Conservation (phyloP, 2,797 vertebrate genomes). For the Sebastes iracundus region DNA sequence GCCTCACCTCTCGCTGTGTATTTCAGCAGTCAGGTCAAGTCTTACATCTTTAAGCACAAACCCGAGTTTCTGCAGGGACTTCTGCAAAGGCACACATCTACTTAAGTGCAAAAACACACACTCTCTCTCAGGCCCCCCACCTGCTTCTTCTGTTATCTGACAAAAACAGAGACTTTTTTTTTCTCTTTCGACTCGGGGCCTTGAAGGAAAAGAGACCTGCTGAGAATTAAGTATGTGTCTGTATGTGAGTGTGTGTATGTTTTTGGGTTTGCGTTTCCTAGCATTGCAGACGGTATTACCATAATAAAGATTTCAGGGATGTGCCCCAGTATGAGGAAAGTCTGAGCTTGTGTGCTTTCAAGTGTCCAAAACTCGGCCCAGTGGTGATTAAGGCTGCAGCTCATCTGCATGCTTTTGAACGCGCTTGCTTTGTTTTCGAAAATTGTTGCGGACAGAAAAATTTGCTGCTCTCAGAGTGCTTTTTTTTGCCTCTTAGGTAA, state of each 20-base stretch:
- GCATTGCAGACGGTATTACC: constrained; percentile 38
- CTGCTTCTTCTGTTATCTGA: constrained; percentile 34
- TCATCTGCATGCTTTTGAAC: constrained; percentile 45
- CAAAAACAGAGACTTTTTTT: constrained; percentile 27
- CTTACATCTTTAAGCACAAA: constrained; percentile 55
- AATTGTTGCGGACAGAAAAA: constrained; percentile 12
- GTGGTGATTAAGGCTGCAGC: constrained; percentile 43
- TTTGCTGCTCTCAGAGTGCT: constrained; percentile 1
- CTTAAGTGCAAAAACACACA: constrained; percentile 18
- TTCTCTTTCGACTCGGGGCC: constrained; percentile 19
- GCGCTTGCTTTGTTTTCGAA: constrained; percentile 28
- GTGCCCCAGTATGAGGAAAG: constrained; percentile 4
- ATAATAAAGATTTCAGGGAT: constrained; percentile 47
- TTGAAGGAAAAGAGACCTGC: constrained; percentile 50
- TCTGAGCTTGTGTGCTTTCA: constrained; percentile 27
- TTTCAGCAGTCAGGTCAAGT: constrained; percentile 54
- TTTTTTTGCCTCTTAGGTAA: constrained; percentile 45
- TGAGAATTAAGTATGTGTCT: constrained; percentile 50
- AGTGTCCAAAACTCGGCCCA: constrained; percentile 38
- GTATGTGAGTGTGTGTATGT: constrained; percentile 24
- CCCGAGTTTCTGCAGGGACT: constrained; percentile 55
- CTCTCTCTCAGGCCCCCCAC: constrained; percentile 22
- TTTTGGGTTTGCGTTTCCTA: constrained; percentile 23
- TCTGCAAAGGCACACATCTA: constrained; percentile 20
- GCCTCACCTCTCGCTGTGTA: constrained; percentile 35